Percentiles rank a stretch among this genome's conserved stretches.
Evolutionary conservation across 2,113 vertebrate genomes (phyloP).

Genomic region (Pongo abelii): DNA sequence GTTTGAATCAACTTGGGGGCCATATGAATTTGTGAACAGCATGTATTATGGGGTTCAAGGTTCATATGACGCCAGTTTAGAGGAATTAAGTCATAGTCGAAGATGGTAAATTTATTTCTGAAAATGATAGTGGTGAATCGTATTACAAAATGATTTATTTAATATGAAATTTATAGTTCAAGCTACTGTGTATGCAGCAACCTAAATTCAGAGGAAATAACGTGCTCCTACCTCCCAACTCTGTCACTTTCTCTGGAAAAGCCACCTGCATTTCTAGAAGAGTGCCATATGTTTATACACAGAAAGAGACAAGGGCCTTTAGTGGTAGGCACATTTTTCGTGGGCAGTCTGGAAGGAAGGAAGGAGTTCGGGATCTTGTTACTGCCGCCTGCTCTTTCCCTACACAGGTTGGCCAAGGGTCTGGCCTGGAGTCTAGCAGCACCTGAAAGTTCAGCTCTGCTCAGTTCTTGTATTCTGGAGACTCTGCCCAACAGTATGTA

Average conservation of each 20-base stretch:
- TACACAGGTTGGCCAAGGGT: background rate
- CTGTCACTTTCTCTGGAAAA: background rate
- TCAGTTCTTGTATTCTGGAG: background rate
- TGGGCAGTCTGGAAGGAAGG: background rate
- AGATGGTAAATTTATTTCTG: background rate
- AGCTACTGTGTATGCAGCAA: background rate
- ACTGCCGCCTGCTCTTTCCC: background rate
- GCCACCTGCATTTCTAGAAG: background rate
- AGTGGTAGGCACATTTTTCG: background rate
- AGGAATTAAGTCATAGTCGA: background rate
- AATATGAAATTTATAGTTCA: background rate
- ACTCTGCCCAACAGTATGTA: background rate
- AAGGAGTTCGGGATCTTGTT: background rate
- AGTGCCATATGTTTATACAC: background rate
- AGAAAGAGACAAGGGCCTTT: background rate
- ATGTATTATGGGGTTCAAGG: background rate
- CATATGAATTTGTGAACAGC: background rate
- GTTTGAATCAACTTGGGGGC: background rate
- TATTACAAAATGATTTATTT: background rate
- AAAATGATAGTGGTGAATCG: background rate
- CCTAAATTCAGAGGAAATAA: background rate
- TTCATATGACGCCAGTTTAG: background rate
- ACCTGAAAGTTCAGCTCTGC: background rate
- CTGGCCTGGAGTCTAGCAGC: background rate
- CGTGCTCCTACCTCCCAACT: fast-evolving